phyloP scores from a whole-genome alignment of 2,797 vertebrate species.

The Falco columbarius region DNA sequence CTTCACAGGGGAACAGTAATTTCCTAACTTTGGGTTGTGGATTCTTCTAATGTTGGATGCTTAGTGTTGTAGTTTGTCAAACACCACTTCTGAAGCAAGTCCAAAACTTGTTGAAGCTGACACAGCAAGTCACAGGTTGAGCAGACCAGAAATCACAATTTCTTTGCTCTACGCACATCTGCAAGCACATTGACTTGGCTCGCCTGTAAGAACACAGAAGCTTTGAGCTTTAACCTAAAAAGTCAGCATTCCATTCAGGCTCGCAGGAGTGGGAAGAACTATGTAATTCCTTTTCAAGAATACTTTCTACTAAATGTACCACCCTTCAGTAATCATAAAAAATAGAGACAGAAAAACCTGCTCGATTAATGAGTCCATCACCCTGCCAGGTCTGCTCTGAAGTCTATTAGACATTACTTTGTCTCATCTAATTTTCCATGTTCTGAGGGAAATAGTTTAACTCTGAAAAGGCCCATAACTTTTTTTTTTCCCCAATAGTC shows the following conservation, averaged over 20 bases:
- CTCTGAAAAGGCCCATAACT: background rate
- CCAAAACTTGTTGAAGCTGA: slow-evolving; percentile 15
- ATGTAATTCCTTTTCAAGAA: background rate
- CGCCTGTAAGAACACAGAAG: background rate
- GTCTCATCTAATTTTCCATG: background rate
- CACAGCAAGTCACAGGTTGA: slow-evolving; percentile 20
- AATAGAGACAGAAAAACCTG: background rate
- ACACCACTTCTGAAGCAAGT: background rate
- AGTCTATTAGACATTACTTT: background rate
- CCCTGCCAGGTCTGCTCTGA: background rate
- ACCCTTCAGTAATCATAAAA: background rate
- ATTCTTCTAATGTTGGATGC: background rate
- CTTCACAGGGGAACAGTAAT: background rate
- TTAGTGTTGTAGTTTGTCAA: background rate
- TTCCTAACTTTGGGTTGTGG: background rate
- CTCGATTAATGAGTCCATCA: background rate
- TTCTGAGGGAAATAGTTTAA: background rate
- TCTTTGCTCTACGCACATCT: background rate
- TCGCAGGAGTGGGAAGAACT: background rate
- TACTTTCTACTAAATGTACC: background rate
- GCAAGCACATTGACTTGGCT: background rate
- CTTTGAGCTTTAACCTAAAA: slow-evolving; percentile 13
- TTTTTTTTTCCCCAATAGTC: background rate
- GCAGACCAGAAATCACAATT: slow-evolving; percentile 36
- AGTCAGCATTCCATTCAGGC: background rate